These are phyloP conservation scores for Drosophila pruinosa DNA, from an alignment of 1,140 invertebrate species.

Conservation along the genomic window DNA sequence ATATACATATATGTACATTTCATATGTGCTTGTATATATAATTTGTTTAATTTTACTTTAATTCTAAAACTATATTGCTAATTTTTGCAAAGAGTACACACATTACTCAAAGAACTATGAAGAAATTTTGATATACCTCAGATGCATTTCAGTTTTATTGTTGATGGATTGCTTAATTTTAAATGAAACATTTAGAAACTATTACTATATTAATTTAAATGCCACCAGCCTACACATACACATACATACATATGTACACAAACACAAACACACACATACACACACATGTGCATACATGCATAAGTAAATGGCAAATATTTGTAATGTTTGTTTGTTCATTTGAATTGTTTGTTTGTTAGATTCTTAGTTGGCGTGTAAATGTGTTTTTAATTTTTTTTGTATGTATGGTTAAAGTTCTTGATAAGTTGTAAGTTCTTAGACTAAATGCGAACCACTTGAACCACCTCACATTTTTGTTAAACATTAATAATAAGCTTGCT, in stretches of 20 bases:
- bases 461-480: slow-evolving; percentile 76
- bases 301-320: slow-evolving; percentile 36
- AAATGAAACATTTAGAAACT: slow-evolving; percentile 37
- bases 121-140: slow-evolving; percentile 83
- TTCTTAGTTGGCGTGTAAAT: slow-evolving; percentile 17
- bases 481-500: slow-evolving; percentile 55
- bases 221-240: too few relatives aligned
- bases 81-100: slow-evolving; percentile 47
- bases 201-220: slow-evolving; percentile 27
- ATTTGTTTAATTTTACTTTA: slow-evolving; percentile 34
- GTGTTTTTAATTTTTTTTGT: slow-evolving; percentile 18
- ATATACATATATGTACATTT: slow-evolving; percentile 1
- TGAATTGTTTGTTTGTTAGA: slow-evolving; percentile 1
- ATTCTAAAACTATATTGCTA: slow-evolving; percentile 40
- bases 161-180: slow-evolving; percentile 73
- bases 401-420: slow-evolving; percentile 53
- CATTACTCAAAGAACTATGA: slow-evolving; percentile 79
- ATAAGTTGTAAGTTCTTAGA: slow-evolving; percentile 51
- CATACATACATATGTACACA: background rate
- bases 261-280: background rate
- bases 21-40: slow-evolving; percentile 15
- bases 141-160: slow-evolving; percentile 82
- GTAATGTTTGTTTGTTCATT: slow-evolving; percentile 24
- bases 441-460: slow-evolving; percentile 72
- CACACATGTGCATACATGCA: background rate